Conservation (phyloP, 2,888 invertebrate genomes). For the Apomyelois bistriatella region DNA sequence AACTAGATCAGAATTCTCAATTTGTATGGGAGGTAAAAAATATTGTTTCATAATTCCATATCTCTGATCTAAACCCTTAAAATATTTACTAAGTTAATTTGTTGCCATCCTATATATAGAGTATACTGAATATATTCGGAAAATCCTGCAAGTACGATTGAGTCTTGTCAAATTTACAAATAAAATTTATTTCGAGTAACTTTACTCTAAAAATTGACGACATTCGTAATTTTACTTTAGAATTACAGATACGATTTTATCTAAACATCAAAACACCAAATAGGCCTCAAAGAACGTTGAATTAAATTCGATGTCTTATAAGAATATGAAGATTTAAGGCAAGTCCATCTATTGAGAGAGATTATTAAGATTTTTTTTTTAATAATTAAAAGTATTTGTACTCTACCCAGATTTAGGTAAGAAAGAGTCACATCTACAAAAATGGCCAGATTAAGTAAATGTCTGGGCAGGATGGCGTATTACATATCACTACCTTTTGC, state of each 20-base stretch:
- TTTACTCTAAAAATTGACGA: constrained; percentile 6
- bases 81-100: too few species aligned
- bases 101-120: too few species aligned
- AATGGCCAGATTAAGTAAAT: too few species aligned
- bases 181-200: background rate
- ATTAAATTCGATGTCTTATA: constrained; percentile 39
- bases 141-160: too few species aligned
- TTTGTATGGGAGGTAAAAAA: too few species aligned
- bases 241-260: background rate
- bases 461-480: too few species aligned
- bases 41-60: too few species aligned
- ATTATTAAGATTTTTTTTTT: background rate
- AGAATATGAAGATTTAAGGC: constrained; percentile 29
- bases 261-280: constrained; percentile 28
- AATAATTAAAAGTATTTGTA: background rate
- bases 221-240: background rate
- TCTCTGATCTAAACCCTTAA: too few species aligned
- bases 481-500: too few species aligned
- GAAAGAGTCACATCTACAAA: too few species aligned
- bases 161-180: background rate
- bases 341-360: constrained; percentile 11
- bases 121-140: too few species aligned
- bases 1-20: too few species aligned
- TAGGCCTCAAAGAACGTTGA: constrained; percentile 37
- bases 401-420: background rate